Conservation (phyloP, 2,113 vertebrate species). For the Chaetodon auriga region DNA sequence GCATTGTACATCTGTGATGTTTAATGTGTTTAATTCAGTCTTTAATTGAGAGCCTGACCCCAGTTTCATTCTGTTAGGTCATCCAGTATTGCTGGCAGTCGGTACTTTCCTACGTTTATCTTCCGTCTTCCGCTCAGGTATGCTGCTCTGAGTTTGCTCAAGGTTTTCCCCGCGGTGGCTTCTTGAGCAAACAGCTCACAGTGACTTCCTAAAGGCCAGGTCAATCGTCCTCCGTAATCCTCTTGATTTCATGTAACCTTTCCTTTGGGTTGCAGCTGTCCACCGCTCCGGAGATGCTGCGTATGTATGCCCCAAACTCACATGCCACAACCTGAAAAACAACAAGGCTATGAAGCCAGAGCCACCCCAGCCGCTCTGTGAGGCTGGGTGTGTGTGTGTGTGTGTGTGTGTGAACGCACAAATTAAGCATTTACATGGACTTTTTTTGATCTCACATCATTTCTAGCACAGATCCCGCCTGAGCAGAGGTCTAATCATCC, state of each 20-base stretch:
- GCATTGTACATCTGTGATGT: neutral
- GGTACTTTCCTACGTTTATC: neutral
- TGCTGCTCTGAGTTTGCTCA: neutral
- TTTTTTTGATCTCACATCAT: neutral
- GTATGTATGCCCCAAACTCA: neutral
- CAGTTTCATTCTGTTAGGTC: neutral
- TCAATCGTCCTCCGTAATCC: constrained; percentile 15
- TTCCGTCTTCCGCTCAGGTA: neutral
- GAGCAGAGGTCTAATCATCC: neutral
- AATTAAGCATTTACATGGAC: no score
- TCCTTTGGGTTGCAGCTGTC: neutral
- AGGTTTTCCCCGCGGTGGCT: neutral
- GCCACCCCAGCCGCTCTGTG: neutral
- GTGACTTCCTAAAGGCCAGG: constrained; percentile 11
- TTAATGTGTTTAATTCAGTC: neutral
- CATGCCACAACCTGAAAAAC: neutral
- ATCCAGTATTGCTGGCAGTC: neutral
- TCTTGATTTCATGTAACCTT: constrained; percentile 11
- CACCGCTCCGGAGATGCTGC: neutral
- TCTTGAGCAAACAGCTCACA: constrained; percentile 27
- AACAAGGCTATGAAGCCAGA: neutral
- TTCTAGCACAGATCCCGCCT: neutral
- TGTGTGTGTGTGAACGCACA: no score
- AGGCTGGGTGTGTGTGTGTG: no score
- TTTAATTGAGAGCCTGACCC: neutral